These are phyloP conservation scores for Alauda arvensis DNA, from an alignment of 2,797 vertebrate species.

Conservation along the genomic window DNA sequence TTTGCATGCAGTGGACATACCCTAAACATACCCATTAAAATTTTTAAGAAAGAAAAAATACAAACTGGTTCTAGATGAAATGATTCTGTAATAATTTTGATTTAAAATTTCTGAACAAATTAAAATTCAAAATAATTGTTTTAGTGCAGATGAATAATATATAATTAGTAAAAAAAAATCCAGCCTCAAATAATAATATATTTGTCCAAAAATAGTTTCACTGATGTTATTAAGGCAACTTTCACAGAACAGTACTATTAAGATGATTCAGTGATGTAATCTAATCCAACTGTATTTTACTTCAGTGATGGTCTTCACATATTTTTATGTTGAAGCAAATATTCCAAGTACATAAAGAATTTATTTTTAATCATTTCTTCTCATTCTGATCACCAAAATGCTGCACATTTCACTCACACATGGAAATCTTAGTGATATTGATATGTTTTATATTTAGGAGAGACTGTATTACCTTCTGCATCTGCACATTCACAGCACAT, in stretches of 20 bases:
- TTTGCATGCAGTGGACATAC: neutral
- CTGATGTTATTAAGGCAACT: neutral
- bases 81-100: neutral
- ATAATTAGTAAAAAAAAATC: neutral
- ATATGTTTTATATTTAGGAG: neutral
- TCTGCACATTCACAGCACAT: neutral
- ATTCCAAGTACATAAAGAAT: neutral
- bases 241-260: neutral
- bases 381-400: neutral
- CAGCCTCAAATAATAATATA: neutral
- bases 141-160: neutral
- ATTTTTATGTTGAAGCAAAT: neutral
- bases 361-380: neutral
- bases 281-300: neutral
- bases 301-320: neutral
- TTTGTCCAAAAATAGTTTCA: neutral
- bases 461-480: neutral
- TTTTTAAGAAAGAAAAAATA: neutral
- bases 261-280: neutral
- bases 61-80: accelerated
- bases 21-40: neutral
- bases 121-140: neutral
- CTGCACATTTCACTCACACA: neutral
- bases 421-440: neutral
- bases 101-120: neutral